Conservation (phyloP, 2,888 invertebrate species). For the Diarsia dahlii region DNA sequence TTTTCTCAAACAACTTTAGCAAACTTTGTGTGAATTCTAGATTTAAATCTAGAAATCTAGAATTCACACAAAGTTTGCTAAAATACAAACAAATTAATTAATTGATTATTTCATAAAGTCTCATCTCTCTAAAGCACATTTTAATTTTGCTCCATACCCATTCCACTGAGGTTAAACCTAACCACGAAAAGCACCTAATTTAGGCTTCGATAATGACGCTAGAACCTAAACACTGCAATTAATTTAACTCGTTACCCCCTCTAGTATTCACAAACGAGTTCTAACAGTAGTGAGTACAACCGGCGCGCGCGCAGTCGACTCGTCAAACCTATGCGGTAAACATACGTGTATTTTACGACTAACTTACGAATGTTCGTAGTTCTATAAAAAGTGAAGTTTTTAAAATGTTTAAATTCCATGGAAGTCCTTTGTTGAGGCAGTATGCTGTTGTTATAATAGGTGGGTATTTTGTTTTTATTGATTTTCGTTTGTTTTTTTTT, state of each 20-base stretch:
- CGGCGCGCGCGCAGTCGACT: background rate
- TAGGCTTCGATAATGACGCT: background rate
- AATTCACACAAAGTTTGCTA: no score
- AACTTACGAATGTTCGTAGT: background rate
- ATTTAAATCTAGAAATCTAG: no score
- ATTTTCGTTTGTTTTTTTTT: background rate
- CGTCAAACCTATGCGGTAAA: background rate
- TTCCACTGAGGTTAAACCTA: no score
- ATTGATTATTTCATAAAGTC: no score
- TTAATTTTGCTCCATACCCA: no score
- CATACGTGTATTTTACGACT: background rate
- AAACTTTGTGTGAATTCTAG: no score
- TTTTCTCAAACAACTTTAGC: no score
- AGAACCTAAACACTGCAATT: background rate
- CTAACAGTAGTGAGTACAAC: background rate
- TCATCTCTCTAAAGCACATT: no score
- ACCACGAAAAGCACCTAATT: background rate
- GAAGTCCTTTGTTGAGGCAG: slow-evolving; percentile 27
- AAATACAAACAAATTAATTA: no score
- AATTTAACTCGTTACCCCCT: slow-evolving; percentile 5
- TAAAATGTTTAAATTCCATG: slow-evolving; percentile 26
- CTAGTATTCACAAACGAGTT: slow-evolving; percentile 15
- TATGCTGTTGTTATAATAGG: slow-evolving; percentile 32
- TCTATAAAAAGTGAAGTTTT: slow-evolving; percentile 14
- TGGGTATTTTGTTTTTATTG: slow-evolving; percentile 11